These are phyloP conservation scores for Ditula angustiorana DNA, from an alignment of 2,888 invertebrate genomes.

Conservation along the genomic window DNA sequence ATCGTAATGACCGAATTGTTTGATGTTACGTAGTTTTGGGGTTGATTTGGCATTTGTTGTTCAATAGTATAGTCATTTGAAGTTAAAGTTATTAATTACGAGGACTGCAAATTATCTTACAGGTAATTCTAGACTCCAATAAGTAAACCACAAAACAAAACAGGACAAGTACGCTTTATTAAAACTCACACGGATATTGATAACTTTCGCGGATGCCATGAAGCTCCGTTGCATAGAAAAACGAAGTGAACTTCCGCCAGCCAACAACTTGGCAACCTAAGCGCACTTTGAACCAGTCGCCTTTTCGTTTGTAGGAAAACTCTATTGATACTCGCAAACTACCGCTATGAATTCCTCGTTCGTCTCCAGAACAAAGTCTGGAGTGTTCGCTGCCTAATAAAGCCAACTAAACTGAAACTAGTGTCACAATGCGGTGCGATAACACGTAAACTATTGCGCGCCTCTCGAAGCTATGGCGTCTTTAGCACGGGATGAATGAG, in stretches of 20 bases:
- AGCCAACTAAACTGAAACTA: conserved; percentile 51
- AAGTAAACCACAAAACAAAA: no score
- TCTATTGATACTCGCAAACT: conserved; percentile 24
- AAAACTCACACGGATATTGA: neutral
- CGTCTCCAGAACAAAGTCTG: conserved; percentile 28
- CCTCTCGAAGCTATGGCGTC: conserved; percentile 13
- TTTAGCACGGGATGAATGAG: conserved; percentile 25
- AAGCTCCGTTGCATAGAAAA: neutral
- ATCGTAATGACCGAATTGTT: neutral
- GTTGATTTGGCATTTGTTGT: neutral
- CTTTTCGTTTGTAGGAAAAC: conserved; percentile 16
- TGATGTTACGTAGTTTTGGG: neutral
- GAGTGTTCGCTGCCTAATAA: conserved; percentile 46
- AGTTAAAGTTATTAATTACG: no score
- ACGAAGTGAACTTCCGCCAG: neutral
- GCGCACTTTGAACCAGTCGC: conserved; percentile 26
- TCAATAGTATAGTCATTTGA: neutral
- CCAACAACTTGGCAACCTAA: conserved; percentile 18
- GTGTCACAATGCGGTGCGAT: conserved; percentile 54
- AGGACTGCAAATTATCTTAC: no score
- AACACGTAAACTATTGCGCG: conserved; percentile 53
- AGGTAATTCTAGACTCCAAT: no score
- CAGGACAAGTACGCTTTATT: no score
- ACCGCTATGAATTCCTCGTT: conserved; percentile 36
- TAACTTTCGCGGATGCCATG: neutral